Evolutionary conservation across 1,140 invertebrate species (phyloP).

Genomic region (Sycobia sp.): DNA sequence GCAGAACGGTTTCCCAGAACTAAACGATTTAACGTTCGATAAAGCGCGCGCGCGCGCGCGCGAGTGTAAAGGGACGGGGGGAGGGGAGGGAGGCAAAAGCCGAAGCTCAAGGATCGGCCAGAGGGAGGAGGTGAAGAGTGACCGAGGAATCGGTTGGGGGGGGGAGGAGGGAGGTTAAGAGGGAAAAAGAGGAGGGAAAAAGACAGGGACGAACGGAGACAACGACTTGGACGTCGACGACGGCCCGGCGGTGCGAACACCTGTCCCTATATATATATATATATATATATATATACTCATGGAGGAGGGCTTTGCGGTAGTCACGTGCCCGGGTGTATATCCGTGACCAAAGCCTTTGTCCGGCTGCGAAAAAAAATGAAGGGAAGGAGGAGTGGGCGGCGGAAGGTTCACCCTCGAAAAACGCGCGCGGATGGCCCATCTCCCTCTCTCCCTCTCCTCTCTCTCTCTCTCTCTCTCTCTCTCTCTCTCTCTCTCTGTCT

Average conservation of each 20-base stretch:
- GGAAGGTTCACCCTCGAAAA: background rate
- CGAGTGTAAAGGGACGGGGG: conserved; percentile 34
- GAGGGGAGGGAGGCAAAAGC: conserved; percentile 40
- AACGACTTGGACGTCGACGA: too few relatives aligned
- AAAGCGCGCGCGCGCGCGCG: conserved; percentile 22
- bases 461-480: too few relatives aligned
- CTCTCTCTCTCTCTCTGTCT: too few relatives aligned
- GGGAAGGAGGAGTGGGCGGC: conserved; percentile 16
- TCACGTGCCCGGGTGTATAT: conserved; percentile 58
- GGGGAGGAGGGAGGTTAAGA: conserved; percentile 40
- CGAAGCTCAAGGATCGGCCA: too few relatives aligned
- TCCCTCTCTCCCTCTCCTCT: too few relatives aligned
- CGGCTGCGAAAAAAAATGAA: conserved; percentile 38
- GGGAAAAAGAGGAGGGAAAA: conserved; percentile 28
- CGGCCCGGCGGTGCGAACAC: conserved; percentile 49
- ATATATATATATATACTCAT: too few relatives aligned
- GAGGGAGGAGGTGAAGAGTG: too few relatives aligned
- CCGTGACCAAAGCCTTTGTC: conserved; percentile 48
- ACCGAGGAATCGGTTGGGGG: too few relatives aligned
- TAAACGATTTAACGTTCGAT: conserved; percentile 50
- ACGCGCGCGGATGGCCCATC: too few relatives aligned
- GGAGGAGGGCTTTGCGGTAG: too few relatives aligned
- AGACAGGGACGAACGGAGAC: too few relatives aligned
- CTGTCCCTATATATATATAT: conserved; percentile 41
- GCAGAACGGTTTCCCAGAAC: conserved; percentile 46